A percentile compares a stretch with the other conserved stretches of the same genome.
phyloP scores from a whole-genome alignment of 2,888 invertebrate genomes.

The Galeopsomyia nigrocyanea region DNA sequence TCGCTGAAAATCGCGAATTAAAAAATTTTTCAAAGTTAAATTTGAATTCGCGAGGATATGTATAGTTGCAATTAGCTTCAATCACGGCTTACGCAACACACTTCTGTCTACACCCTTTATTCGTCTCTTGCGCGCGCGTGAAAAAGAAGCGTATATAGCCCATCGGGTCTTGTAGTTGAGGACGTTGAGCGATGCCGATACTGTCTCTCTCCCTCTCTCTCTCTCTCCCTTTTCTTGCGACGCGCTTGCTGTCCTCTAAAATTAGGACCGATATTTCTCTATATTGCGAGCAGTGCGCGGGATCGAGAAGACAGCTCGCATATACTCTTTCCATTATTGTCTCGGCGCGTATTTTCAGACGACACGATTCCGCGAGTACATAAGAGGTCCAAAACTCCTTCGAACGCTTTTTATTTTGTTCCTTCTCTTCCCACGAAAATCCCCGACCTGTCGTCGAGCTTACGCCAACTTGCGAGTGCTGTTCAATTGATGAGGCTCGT shows the following conservation, averaged over 20 bases:
- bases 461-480: slow-evolving; percentile 3
- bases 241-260: slow-evolving; percentile 39
- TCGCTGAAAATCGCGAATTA: too few relatives aligned
- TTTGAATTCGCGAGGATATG: too few relatives aligned
- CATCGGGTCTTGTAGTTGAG: slow-evolving; percentile 62
- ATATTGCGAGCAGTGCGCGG: slow-evolving; percentile 17
- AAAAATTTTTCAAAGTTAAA: too few relatives aligned
- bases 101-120: too few relatives aligned
- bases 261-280: slow-evolving; percentile 43
- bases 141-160: slow-evolving; percentile 10
- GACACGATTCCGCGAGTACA: background rate
- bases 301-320: slow-evolving; percentile 52
- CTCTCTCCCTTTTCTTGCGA: background rate
- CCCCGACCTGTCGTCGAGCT: background rate
- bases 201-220: slow-evolving; percentile 36
- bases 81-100: too few relatives aligned
- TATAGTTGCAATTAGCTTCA: too few relatives aligned
- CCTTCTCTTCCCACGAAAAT: slow-evolving; percentile 21
- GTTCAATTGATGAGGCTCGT: slow-evolving; percentile 52
- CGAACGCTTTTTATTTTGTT: too few relatives aligned
- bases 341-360: slow-evolving; percentile 9
- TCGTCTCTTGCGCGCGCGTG: too few relatives aligned
- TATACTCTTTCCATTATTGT: slow-evolving; percentile 44
- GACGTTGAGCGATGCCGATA: slow-evolving; percentile 67
- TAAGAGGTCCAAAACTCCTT: too few relatives aligned